Base-by-base conservation (phyloP, 2,888 invertebrate genomes). In the Galeruca laticollis region DNA sequence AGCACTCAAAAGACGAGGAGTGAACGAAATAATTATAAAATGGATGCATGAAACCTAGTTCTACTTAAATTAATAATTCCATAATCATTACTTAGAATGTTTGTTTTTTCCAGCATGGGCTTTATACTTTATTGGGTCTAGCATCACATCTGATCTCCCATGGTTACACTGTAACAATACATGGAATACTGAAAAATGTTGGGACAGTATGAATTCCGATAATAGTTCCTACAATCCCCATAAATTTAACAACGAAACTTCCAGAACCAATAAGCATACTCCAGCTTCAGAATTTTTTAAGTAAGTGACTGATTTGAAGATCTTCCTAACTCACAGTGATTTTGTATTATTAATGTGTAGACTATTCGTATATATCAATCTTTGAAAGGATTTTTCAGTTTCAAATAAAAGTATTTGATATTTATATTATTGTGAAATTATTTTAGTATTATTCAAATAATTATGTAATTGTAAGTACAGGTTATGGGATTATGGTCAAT, bases 91-190 rank as follows among this genome's bases (percentile, higher is more conserved):
- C n/a, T n/a, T n/a, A n/a, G n/a, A n/a, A n/a, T n/a, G n/a, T n/a
- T n/a, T n/a, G n/a, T n/a, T n/a, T 11, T 40, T 76, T 79, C 47
- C 70, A 86, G 86, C 85, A 59, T 95, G 95, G 95, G 90, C 94
- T 2, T 87, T 94, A 75, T 94, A 93, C 87, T 95, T 93, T 87
- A 88, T 94, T 76, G 89, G 92, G 75, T 91, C 92, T 15, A 94
- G 93, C 78, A 88, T 82, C 52, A 87, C 89, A 0, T 86, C 89
- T 0, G 90, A 92, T 78, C 87, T 95, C 33, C 95, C 95, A 1
- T 95, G 95, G 94, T 86, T 93, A 65, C 90, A 91, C 77, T 95
- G 94, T 82, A 91, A 93, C 84, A 93, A 95, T 85, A 86, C 90
- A 0, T 95, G 94, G 94, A 95, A 95, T 86, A 92, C 93, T 0